Evolutionary conservation across 2,113 vertebrate species (phyloP).

Genomic region (Plecotus auritus): DNA sequence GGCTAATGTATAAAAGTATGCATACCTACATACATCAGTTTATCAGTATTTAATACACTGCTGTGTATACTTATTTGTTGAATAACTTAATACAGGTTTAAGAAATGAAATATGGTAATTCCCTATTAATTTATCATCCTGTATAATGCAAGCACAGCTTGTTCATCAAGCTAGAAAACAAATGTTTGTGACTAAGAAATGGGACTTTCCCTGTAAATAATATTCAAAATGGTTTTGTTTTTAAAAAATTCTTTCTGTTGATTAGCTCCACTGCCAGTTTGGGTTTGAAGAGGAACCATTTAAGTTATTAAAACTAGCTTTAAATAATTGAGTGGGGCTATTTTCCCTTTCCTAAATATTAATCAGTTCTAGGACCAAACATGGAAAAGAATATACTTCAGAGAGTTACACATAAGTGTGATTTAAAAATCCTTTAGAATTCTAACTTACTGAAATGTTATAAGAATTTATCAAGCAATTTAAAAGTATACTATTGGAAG

Average conservation of each 20-base stretch:
- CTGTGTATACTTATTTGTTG: neutral
- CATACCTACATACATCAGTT: neutral
- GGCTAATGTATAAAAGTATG: neutral
- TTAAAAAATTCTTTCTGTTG: neutral
- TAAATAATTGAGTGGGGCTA: neutral
- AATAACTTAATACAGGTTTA: neutral
- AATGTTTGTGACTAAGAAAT: conserved; percentile 19
- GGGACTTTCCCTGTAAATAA: neutral
- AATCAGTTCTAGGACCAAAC: conserved; percentile 26
- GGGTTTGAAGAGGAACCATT: neutral
- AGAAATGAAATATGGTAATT: conserved; percentile 25
- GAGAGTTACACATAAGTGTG: conserved; percentile 32
- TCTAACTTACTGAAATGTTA: conserved; percentile 15
- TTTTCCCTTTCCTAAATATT: conserved; percentile 43
- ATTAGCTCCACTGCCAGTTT: conserved; percentile 21
- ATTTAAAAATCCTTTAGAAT: conserved; percentile 32
- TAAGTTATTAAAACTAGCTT: conserved; percentile 36
- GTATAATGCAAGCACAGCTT: neutral
- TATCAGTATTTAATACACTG: neutral
- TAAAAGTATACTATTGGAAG: conserved; percentile 16
- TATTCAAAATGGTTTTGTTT: conserved; percentile 18
- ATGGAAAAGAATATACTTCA: conserved; percentile 25
- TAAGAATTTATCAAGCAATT: conserved; percentile 39
- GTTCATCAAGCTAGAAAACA: neutral
- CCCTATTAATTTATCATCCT: neutral